phyloP scores from a whole-genome alignment of 2,797 vertebrate genomes.

The Cyprinodon diabolis region DNA sequence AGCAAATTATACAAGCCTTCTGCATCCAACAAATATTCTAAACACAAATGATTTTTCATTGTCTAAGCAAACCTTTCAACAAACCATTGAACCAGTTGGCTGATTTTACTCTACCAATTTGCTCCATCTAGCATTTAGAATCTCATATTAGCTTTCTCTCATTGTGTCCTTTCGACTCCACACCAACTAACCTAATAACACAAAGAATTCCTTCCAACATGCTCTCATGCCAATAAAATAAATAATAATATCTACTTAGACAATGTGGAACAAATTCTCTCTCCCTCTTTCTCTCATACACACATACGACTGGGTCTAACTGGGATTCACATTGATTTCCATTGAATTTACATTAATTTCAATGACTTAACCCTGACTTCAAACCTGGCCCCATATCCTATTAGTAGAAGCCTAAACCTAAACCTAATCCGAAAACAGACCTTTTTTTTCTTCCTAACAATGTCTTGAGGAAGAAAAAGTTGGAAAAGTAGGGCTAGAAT shows the following conservation, averaged over 20 bases:
- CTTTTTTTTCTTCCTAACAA: no score
- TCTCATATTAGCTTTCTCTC: slow-evolving; percentile 64
- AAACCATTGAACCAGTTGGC: neutral
- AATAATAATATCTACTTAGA: slow-evolving; percentile 19
- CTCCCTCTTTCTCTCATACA: no score
- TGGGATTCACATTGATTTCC: no score
- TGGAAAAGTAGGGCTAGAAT: no score
- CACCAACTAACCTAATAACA: slow-evolving; percentile 65
- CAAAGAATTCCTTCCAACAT: slow-evolving; percentile 62
- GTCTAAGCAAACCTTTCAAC: neutral
- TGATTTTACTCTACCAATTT: slow-evolving; percentile 26
- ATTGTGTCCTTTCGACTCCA: slow-evolving; percentile 34
- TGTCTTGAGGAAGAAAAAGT: no score
- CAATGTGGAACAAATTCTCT: slow-evolving; percentile 18
- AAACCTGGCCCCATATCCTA: no score
- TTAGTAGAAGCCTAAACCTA: no score
- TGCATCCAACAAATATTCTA: slow-evolving; percentile 28
- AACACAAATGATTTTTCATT: neutral
- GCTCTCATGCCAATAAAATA: slow-evolving; percentile 48
- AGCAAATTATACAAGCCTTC: neutral
- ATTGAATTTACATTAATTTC: no score
- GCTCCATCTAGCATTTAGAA: slow-evolving; percentile 22
- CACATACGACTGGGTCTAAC: no score
- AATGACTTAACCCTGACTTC: no score
- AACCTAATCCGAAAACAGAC: no score